Conservation (phyloP, 2,797 vertebrate genomes). For the Gouania willdenowi region DNA sequence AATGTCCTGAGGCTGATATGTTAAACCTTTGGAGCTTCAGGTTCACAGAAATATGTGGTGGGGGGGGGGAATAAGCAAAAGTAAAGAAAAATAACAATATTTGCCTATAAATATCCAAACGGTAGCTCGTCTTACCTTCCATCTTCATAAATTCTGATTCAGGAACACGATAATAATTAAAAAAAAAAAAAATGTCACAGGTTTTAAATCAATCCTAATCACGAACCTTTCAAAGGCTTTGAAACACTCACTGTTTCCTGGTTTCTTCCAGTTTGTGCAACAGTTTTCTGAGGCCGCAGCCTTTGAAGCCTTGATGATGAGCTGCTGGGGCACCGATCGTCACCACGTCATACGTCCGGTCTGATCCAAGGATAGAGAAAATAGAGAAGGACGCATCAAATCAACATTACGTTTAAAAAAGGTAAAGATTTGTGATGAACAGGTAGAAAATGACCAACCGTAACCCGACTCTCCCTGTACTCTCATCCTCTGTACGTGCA, state of each 20-base stretch:
- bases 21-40: constrained; percentile 80
- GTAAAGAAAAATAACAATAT: not conserved
- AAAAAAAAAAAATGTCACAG: constrained; percentile 14
- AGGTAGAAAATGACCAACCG: constrained; percentile 63
- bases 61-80: not conserved
- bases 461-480: constrained; percentile 94
- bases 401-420: not conserved
- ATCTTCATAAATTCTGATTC: constrained; percentile 86
- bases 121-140: constrained; percentile 85
- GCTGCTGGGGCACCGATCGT: constrained; percentile 96
- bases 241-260: constrained; percentile 89
- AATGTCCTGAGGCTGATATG: constrained; percentile 92
- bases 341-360: constrained; percentile 94
- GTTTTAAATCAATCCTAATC: no score
- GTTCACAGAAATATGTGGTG: constrained; percentile 21
- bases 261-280: constrained; percentile 95
- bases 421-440: no score
- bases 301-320: constrained; percentile 97
- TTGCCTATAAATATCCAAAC: no score
- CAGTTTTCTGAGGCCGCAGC: constrained; percentile 88
- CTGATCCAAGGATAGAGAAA: constrained; percentile 54
- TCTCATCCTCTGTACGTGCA: constrained; percentile 97
- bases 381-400: not conserved
- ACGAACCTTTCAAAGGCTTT: not conserved
- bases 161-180: constrained; percentile 8